phyloP scores from a whole-genome alignment of 2,888 invertebrate genomes.

The Acleris laterana region DNA sequence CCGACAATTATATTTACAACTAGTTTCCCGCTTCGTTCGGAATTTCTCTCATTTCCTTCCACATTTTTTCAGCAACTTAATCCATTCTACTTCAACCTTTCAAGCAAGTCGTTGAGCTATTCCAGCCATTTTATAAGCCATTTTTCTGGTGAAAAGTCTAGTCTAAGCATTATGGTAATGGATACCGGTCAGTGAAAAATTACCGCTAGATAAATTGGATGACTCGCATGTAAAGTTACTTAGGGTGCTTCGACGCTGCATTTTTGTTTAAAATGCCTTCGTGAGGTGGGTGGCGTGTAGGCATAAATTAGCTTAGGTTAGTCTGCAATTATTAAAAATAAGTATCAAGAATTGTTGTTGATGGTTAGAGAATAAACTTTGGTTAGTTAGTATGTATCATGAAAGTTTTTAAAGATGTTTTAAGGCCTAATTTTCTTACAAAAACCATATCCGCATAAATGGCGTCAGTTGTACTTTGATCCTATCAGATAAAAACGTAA shows the following conservation, averaged over 20 bases:
- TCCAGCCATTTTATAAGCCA: slow-evolving; percentile 15
- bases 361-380: not conserved
- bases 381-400: no score
- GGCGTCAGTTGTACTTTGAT: no score
- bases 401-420: no score
- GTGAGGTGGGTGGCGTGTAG: slow-evolving; percentile 11
- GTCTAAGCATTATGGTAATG: slow-evolving; percentile 30
- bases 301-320: slow-evolving; percentile 14
- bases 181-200: slow-evolving; percentile 24
- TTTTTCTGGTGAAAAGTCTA: slow-evolving; percentile 19
- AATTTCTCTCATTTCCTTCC: slow-evolving; percentile 27
- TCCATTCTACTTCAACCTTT: slow-evolving; percentile 19
- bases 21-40: slow-evolving; percentile 11
- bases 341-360: not conserved
- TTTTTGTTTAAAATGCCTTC: slow-evolving; percentile 11
- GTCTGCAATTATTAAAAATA: slow-evolving; percentile 10
- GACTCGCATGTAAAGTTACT: slow-evolving; percentile 5
- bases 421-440: no score
- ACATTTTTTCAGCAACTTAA: slow-evolving; percentile 27
- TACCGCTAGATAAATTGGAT: slow-evolving; percentile 20
- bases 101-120: slow-evolving; percentile 4
- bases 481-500: no score
- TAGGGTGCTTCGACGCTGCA: slow-evolving; percentile 3
- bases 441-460: no score
- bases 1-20: slow-evolving; percentile 18